Evolutionary conservation across 2,113 vertebrate species (phyloP).

Genomic region (Oostethus manadensis): DNA sequence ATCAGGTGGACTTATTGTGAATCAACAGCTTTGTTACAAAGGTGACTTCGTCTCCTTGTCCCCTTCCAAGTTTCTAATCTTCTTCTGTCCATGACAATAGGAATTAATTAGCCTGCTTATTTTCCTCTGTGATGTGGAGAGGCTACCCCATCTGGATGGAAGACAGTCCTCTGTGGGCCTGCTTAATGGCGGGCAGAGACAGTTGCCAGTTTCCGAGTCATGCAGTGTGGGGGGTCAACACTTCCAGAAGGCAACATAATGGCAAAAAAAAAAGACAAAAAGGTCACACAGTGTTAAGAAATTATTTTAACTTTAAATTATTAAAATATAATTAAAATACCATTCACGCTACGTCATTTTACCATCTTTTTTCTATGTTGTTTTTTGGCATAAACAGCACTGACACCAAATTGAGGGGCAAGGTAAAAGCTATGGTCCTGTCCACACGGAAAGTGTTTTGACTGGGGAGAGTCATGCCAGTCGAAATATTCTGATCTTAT

Average conservation of each 20-base stretch:
- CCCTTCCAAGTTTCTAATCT: constrained; percentile 83
- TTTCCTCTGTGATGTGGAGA: constrained; percentile 88
- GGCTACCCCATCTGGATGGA: constrained; percentile 93
- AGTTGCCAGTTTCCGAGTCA: constrained; percentile 78
- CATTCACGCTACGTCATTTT: no score
- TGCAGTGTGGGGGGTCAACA: constrained; percentile 68
- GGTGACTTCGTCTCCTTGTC: constrained; percentile 75
- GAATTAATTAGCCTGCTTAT: constrained; percentile 99
- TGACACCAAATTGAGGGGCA: no score
- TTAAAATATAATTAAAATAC: no score
- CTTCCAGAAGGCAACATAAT: constrained; percentile 65
- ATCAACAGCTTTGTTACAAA: constrained; percentile 80
- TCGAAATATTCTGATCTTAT: no score
- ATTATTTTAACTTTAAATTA: neutral
- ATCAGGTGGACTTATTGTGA: constrained; percentile 78
- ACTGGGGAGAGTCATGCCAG: no score
- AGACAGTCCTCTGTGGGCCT: constrained; percentile 90
- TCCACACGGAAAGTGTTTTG: no score
- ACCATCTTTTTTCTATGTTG: no score
- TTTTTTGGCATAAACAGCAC: no score
- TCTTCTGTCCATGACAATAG: constrained; percentile 96
- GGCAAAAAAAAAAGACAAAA: neutral
- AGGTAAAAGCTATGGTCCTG: no score
- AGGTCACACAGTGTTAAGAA: neutral
- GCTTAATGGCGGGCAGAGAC: constrained; percentile 92